A percentile compares a stretch with the other conserved stretches of the same genome.
Conservation (phyloP, 2,888 invertebrate genomes). For the Lepas anatifera region DNA sequence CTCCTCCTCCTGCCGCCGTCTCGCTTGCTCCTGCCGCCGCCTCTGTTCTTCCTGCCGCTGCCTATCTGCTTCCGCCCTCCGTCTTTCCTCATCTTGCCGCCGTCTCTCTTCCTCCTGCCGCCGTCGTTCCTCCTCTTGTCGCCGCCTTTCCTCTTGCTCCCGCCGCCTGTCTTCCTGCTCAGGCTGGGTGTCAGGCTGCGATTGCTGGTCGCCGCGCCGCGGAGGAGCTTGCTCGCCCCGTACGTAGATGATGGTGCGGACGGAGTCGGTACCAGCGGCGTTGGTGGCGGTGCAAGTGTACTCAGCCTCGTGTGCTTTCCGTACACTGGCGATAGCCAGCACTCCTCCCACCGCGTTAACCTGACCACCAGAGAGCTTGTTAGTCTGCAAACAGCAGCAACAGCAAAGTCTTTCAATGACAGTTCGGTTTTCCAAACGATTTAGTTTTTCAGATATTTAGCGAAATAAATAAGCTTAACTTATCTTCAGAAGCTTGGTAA, state of each 20-base stretch:
- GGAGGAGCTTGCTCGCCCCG: constrained; percentile 31
- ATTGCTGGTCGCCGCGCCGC: constrained; percentile 9
- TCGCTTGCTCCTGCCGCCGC: too few relatives aligned
- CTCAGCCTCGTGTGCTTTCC: constrained; percentile 59
- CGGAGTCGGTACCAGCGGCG: constrained; percentile 47
- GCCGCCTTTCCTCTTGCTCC: too few relatives aligned
- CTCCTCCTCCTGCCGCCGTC: too few relatives aligned
- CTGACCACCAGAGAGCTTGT: background rate
- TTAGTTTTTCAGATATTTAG: background rate
- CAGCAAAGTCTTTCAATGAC: background rate
- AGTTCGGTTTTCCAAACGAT: background rate
- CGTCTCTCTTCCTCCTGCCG: too few relatives aligned
- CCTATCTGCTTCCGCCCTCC: too few relatives aligned
- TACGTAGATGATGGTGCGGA: constrained; percentile 55
- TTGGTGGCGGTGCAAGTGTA: constrained; percentile 75
- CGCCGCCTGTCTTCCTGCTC: background rate
- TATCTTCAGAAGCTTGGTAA: too few relatives aligned
- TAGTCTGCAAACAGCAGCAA: background rate
- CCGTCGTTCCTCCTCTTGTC: too few relatives aligned
- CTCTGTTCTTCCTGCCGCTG: too few relatives aligned
- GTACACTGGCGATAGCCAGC: constrained; percentile 55
- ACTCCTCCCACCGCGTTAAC: constrained; percentile 41
- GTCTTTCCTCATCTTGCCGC: too few relatives aligned
- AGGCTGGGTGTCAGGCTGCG: constrained; percentile 17
- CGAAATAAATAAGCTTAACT: background rate